Conservation (phyloP, 1,140 invertebrate genomes). For the Papilio glaucus region DNA sequence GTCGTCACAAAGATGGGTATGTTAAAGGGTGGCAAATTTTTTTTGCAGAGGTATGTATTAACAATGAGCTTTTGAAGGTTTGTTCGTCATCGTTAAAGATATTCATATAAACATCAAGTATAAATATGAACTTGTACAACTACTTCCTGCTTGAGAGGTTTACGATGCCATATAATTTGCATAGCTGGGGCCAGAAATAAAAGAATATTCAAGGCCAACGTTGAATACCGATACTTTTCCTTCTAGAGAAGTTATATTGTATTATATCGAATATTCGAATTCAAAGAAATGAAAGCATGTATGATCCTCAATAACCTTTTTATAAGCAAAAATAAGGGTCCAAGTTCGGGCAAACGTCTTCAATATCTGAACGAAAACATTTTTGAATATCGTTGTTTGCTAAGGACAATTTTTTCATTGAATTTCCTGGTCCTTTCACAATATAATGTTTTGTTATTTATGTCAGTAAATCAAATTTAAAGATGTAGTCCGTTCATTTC, state of each 20-base stretch:
- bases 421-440: conserved; percentile 11
- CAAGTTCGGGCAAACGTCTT: conserved; percentile 7
- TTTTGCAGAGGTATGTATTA: too few species aligned
- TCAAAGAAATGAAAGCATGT: conserved; percentile 15
- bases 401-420: not conserved
- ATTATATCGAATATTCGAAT: conserved; percentile 19
- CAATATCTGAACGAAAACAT: conserved; percentile 19
- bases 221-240: not conserved
- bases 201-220: conserved; percentile 12
- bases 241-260: conserved; percentile 14
- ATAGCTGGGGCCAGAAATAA: not conserved
- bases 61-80: too few species aligned
- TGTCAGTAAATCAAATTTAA: not conserved
- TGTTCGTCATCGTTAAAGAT: too few species aligned
- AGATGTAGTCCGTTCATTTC: not conserved
- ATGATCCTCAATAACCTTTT: conserved; percentile 33
- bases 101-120: too few species aligned
- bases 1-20: too few species aligned
- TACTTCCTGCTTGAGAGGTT: not conserved
- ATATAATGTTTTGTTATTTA: not conserved
- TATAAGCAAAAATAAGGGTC: conserved; percentile 28
- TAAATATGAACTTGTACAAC: conserved; percentile 4
- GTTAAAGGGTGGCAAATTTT: too few species aligned
- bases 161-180: conserved; percentile 4
- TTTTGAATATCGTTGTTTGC: conserved; percentile 24